A percentile compares a stretch with the other conserved stretches of the same genome.
Evolutionary conservation across 2,888 invertebrate genomes (phyloP).

Genomic region (Dryococelus australis): DNA sequence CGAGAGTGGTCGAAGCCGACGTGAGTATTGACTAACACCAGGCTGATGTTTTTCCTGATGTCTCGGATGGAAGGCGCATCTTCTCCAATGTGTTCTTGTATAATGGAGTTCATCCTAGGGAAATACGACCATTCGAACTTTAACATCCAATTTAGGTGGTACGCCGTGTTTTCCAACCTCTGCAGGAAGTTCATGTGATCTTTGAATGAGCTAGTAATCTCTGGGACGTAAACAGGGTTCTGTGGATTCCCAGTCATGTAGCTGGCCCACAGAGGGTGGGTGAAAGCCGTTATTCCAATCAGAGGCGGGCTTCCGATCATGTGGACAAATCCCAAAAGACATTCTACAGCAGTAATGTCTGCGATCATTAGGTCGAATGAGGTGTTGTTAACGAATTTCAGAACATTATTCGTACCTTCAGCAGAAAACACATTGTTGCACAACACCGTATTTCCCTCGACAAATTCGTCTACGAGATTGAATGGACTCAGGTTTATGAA

Average conservation of each 20-base stretch:
- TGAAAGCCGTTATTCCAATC: constrained; percentile 40
- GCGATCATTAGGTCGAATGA: constrained; percentile 41
- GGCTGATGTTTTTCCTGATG: constrained; percentile 59
- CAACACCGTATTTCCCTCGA: background rate
- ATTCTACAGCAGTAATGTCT: constrained; percentile 36
- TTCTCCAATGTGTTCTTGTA: constrained; percentile 45
- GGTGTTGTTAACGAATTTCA: constrained; percentile 31
- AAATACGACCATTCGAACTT: constrained; percentile 19
- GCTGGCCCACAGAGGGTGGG: constrained; percentile 36
- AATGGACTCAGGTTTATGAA: background rate
- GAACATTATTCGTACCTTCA: constrained; percentile 28
- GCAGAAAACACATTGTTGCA: constrained; percentile 34
- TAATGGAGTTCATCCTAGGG: constrained; percentile 36
- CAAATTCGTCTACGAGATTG: background rate
- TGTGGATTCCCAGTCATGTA: constrained; percentile 38
- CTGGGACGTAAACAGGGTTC: constrained; percentile 37
- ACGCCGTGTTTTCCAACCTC: constrained; percentile 37
- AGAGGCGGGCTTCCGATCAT: no score
- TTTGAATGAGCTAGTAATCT: constrained; percentile 30
- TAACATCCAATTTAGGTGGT: constrained; percentile 13
- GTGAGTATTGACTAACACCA: constrained; percentile 59
- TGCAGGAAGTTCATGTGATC: constrained; percentile 43
- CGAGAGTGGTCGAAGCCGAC: constrained; percentile 50
- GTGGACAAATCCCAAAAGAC: constrained; percentile 37
- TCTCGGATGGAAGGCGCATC: constrained; percentile 53